phyloP scores from a whole-genome alignment of 2,888 invertebrate species.

The Drosophila putrida region DNA sequence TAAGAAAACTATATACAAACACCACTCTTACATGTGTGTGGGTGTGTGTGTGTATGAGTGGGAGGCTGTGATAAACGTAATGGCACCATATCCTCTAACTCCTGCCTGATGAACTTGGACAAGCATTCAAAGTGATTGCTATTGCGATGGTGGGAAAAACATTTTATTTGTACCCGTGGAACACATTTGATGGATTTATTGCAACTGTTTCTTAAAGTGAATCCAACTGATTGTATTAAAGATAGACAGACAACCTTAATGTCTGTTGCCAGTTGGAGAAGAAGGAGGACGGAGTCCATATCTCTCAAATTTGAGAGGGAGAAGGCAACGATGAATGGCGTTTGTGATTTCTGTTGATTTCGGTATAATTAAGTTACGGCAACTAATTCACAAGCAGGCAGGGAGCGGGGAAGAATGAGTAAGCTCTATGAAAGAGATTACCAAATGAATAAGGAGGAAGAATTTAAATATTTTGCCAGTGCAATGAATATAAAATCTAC shows the following conservation, averaged over 20 bases:
- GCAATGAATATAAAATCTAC: not conserved
- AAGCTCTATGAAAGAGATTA: not conserved
- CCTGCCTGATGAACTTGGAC: conserved; percentile 11
- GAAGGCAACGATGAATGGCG: conserved; percentile 64
- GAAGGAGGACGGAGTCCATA: not conserved
- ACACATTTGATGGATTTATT: conserved; percentile 53
- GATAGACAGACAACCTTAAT: conserved; percentile 20
- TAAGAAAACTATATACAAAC: conserved; percentile 19
- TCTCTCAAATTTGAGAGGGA: conserved; percentile 8
- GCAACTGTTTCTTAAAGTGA: conserved; percentile 40
- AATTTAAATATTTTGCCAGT: not conserved
- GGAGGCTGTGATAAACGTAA: conserved; percentile 67
- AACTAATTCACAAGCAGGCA: conserved; percentile 28
- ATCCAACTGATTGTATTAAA: conserved; percentile 27
- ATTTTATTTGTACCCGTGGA: conserved; percentile 38
- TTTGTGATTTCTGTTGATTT: conserved; percentile 70
- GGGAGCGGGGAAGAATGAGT: not conserved
- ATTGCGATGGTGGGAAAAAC: conserved; percentile 23
- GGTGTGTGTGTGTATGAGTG: conserved; percentile 32
- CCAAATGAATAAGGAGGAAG: not conserved
- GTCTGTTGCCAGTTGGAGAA: not conserved
- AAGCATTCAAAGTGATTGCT: conserved; percentile 73
- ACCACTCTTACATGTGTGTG: conserved; percentile 14
- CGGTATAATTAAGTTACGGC: conserved; percentile 72
- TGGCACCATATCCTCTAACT: conserved; percentile 34